Conservation (phyloP, 2,797 vertebrate genomes). For the Falco berigora region DNA sequence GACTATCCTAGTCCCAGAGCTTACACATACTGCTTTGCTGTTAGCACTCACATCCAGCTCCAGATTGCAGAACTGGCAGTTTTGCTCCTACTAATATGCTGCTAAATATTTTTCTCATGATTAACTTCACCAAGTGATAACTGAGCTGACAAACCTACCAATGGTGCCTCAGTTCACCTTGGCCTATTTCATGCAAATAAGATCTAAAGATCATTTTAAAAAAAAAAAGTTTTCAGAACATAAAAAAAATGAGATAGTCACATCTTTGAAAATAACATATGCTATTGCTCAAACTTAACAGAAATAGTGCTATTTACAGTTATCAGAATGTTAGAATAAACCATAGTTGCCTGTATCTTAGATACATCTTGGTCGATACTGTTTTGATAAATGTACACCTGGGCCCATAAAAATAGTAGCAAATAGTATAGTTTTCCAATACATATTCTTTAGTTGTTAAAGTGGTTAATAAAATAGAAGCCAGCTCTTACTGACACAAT, state of each 20-base stretch:
- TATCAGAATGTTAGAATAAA: neutral
- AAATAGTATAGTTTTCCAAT: neutral
- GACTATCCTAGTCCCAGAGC: constrained; percentile 17
- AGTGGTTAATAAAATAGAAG: neutral
- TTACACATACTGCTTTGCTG: neutral
- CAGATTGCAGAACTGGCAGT: constrained; percentile 22
- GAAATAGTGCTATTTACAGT: neutral
- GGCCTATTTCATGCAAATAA: neutral
- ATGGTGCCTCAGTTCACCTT: neutral
- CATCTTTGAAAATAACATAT: neutral
- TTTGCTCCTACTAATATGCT: constrained; percentile 47
- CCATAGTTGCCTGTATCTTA: neutral
- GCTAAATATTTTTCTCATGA: constrained; percentile 49
- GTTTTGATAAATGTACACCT: neutral
- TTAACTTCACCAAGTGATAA: constrained; percentile 42
- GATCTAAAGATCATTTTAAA: neutral
- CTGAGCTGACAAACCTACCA: neutral
- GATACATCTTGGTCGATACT: neutral
- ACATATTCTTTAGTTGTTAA: neutral
- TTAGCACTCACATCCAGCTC: neutral
- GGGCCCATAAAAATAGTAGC: neutral
- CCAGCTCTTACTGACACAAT: neutral
- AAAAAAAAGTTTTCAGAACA: neutral
- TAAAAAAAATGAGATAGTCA: neutral
- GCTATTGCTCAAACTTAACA: neutral